Base-by-base conservation (phyloP, 2,888 invertebrate species). In the Chesias legatella region DNA sequence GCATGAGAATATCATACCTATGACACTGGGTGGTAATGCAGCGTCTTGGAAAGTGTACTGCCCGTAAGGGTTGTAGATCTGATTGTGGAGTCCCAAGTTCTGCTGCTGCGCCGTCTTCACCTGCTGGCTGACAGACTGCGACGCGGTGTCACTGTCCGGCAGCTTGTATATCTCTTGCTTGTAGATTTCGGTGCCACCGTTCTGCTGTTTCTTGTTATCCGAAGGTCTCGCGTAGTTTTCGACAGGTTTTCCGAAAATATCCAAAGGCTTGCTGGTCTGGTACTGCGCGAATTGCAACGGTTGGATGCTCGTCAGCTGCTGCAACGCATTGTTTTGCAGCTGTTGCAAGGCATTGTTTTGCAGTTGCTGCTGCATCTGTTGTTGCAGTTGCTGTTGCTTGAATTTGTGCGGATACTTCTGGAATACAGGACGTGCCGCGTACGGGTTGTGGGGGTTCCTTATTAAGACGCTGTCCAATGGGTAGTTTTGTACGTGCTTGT, bases 71-170 rank as follows among this genome's bases (percentile, higher is more conserved):
- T 72, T 80, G 31, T 54, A 56, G 2, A 65, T 59, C 13, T 68
- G 51, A 35, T 68, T 75, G 20, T 67, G 63, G 10, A 63, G 45
- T 21, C 62, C 69, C 34, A 68, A 59, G 10, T 47, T 53, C 39
- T 84, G 84, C 44, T 85, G 85, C 48, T 88, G 86, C 1, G 78
- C 83, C 3, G 84, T 85, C 60, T 85, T 84, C 51, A 85, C 83
- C 43, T 79, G 78, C 44, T 83, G 82, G 27, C 56, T 76, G 27
- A 74, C 53, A 0, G 74, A 72, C 44, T 85, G 83, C 1, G 80
- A 77, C 0, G 83, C 78, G 1, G 79, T 67, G 24, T 76, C 78
- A 34, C 72, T 81, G 43, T 86, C 85, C 1, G 76, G 73, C 21
- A 88, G 56, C 52, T 86, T 82, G 47, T 69, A 86, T 5, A 88